Evolutionary conservation across 2,797 vertebrate species (phyloP).

Genomic region (Anabacerthia variegaticeps): DNA sequence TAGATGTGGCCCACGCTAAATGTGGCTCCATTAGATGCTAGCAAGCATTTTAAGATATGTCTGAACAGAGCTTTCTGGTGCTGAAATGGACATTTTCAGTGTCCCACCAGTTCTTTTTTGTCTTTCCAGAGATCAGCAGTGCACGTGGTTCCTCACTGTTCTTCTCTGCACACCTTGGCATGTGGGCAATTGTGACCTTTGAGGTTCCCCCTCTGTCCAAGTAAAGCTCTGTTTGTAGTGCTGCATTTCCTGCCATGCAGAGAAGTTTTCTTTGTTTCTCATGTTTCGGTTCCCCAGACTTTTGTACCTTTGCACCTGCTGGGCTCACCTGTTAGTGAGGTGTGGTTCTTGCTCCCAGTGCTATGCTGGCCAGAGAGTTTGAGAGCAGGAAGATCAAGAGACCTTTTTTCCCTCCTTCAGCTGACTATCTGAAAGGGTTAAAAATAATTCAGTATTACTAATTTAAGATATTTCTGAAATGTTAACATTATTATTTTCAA

Average conservation of each 20-base stretch:
- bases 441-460: neutral
- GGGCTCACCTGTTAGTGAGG: neutral
- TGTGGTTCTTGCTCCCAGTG: neutral
- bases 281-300: neutral
- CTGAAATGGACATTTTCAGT: neutral
- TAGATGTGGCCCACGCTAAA: neutral
- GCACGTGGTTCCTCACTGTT: neutral
- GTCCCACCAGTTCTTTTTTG: neutral
- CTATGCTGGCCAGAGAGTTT: neutral
- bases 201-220: neutral
- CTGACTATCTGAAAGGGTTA: neutral
- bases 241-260: neutral
- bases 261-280: neutral
- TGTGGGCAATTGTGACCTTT: fast-evolving
- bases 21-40: neutral
- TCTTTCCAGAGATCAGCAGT: neutral
- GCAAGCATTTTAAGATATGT: neutral
- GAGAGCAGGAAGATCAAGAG: neutral
- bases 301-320: neutral
- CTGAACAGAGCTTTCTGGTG: neutral
- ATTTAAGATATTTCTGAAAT: neutral
- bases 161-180: neutral
- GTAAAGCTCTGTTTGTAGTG: neutral
- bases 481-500: neutral
- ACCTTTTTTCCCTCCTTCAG: neutral